Base-by-base conservation (phyloP, 2,888 invertebrate genomes). In the Drosophila pegasa region DNA sequence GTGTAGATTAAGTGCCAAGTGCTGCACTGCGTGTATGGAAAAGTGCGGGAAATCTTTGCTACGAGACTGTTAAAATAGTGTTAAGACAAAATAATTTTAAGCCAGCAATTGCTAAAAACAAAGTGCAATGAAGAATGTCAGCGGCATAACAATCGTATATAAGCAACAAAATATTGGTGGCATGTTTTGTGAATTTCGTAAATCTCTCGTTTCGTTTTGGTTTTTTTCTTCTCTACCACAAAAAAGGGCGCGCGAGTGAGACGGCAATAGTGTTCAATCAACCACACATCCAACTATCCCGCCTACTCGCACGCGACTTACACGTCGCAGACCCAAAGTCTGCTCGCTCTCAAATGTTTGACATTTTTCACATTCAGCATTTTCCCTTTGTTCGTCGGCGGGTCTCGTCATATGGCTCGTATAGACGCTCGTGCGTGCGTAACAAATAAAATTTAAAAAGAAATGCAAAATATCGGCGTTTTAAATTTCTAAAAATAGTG, bases 381-480 rank as follows among this genome's bases (percentile, higher is more conserved):
- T 88, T 88, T 86, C 84, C 80, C 84, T 84, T 84, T 84, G 83
- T 84, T 84, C 86, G 89, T 89, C 84, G 87, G 86, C 84, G 84
- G 85, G 78, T 85, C 84, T 89, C 87, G 87, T 88, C 84, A 80
- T 77, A 79, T 80, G 86, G 87, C 84, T 78, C 75, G 79, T 75
- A 63, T 55, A 43, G 79, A 75, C 75, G 75, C 75, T 75, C 74
- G 68, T 71, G 79, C 81, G 83, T 83, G 87, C 89, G 74, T 89
- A 81, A 81, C 82, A 87, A 87, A 87, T 77, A 71, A 86, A 85
- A 78, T 68, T 60, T 56, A 55, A 69, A 71, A 88, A 56, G 29
- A 62, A 80, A 78, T 59, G 65, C 60, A 68, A 58, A 71, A 75
- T 78, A 78, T 63, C 69, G 72, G 57, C 65, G 63, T 76, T 59